Percentiles rank a stretch among this genome's conserved stretches.
These are phyloP conservation scores for Lepidostoma basale DNA, from an alignment of 1,140 invertebrate species.

Conservation along the genomic window DNA sequence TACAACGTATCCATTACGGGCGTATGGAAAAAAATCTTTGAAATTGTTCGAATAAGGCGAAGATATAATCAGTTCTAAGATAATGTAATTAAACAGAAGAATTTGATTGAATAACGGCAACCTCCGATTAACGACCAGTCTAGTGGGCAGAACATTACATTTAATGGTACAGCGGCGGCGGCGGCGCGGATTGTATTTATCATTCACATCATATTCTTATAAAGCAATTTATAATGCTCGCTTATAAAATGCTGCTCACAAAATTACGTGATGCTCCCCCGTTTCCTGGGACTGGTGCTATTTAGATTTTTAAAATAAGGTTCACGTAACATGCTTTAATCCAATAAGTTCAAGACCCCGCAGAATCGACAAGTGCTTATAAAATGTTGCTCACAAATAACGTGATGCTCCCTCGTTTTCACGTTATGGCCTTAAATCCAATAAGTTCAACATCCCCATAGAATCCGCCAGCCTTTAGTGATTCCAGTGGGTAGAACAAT, in stretches of 20 bases:
- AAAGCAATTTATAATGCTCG: background rate
- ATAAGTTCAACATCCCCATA: no score
- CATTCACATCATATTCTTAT: background rate
- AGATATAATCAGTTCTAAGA: slow-evolving; percentile 37
- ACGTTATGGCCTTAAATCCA: no score
- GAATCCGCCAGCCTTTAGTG: no score
- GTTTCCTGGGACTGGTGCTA: background rate
- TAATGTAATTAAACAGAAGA: slow-evolving; percentile 47
- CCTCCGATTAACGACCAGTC: slow-evolving; percentile 4
- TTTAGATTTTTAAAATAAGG: no score
- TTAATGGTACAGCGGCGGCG: slow-evolving; percentile 18
- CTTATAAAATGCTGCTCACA: background rate
- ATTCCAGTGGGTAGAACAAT: no score
- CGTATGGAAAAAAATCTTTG: slow-evolving; percentile 15
- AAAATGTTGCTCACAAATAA: no score
- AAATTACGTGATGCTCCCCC: background rate
- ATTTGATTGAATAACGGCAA: slow-evolving; percentile 47
- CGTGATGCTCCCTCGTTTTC: no score
- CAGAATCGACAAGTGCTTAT: no score
- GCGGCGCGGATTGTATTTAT: background rate
- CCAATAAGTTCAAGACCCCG: no score
- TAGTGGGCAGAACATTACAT: slow-evolving; percentile 18
- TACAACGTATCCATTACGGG: slow-evolving; percentile 13
- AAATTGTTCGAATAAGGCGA: slow-evolving; percentile 30
- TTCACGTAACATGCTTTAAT: no score